Base-by-base conservation (phyloP, 2,888 invertebrate species). In the Tiliacea citrago region DNA sequence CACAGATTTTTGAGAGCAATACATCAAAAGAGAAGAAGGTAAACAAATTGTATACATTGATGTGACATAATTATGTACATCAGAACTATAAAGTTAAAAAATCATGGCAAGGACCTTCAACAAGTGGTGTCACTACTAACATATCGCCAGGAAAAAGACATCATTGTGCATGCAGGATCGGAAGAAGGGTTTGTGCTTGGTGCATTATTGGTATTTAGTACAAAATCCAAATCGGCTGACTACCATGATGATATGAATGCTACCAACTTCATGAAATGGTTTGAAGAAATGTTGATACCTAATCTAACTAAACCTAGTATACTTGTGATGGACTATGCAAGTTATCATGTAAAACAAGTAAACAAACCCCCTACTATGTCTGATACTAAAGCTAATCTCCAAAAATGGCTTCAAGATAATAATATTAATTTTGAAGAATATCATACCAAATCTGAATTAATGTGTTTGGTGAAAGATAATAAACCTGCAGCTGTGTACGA, bases 91-190 rank as follows among this genome's bases (percentile, higher is more conserved):
- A 78, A 79, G 18, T 51, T n/a, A 84, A 82, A 71, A 83, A 82
- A 68, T 75, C 63, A 6, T 84, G 77, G 75, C 82, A 77, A 73
- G 77, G 78, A 9, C 73, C 77, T 47, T 80, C 79, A 49, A 83
- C 80, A n/a, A 77, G 76, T 51, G 79, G 75, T 67, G 62, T 73
- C 18, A 66, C 49, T 58, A 49, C 7, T 45, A 74, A 77, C 6
- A 73, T 83, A 63, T 86, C 83, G 7, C 58, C 70, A 57, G 81
- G 82, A 12, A 81, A 83, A 81, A 57, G 81, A 51, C 24, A 72
- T 82, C 45, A 79, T 84, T 60, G 84, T 84, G 13, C 79, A 86
- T 77, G 82, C 82, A 55, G 81, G 81, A 62, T 75, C 73, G 2
- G 75, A 85, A 39, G 72, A 77, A 69, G 85, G 83, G 21, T 79